A percentile compares a stretch with the other conserved stretches of the same genome.
These are phyloP conservation scores for Chionoecetes opilio DNA, from an alignment of 1,140 invertebrate species.

Conservation along the genomic window DNA sequence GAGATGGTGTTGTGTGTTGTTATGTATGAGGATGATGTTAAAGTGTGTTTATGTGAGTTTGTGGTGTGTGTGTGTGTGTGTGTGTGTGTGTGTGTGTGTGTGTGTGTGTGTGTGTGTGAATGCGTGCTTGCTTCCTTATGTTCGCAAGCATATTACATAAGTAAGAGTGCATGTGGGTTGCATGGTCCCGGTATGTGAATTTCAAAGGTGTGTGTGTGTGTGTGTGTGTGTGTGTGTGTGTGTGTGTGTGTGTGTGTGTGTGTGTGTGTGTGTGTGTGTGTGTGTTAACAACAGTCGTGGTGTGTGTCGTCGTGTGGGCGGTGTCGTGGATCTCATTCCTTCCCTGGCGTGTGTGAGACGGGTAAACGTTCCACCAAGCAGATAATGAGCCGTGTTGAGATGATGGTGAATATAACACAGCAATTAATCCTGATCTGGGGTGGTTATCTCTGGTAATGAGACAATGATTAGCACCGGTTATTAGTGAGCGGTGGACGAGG, in stretches of 20 bases:
- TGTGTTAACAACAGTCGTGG: too few species aligned
- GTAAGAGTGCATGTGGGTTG: too few species aligned
- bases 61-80: background rate
- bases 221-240: too few species aligned
- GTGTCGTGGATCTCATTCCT: too few species aligned
- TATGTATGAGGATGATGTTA: background rate
- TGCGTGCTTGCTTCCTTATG: background rate
- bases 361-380: background rate
- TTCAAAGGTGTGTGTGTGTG: too few species aligned
- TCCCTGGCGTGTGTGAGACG: background rate
- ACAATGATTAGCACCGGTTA: slow-evolving; percentile 7
- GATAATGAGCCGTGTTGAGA: background rate
- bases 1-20: background rate
- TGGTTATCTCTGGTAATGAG: slow-evolving; percentile 30
- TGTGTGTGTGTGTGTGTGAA: slow-evolving; percentile 42
- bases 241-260: too few species aligned
- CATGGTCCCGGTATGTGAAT: too few species aligned
- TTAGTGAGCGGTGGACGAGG: background rate
- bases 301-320: too few species aligned
- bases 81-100: slow-evolving; percentile 39
- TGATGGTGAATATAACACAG: slow-evolving; percentile 8
- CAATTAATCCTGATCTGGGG: slow-evolving; percentile 31
- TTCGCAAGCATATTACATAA: too few species aligned
- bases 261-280: too few species aligned
- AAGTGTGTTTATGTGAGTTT: background rate